Percentiles rank a stretch among this genome's conserved stretches.
These are phyloP conservation scores for Drosophila pandora DNA, from an alignment of 1,140 invertebrate genomes.

Conservation along the genomic window DNA sequence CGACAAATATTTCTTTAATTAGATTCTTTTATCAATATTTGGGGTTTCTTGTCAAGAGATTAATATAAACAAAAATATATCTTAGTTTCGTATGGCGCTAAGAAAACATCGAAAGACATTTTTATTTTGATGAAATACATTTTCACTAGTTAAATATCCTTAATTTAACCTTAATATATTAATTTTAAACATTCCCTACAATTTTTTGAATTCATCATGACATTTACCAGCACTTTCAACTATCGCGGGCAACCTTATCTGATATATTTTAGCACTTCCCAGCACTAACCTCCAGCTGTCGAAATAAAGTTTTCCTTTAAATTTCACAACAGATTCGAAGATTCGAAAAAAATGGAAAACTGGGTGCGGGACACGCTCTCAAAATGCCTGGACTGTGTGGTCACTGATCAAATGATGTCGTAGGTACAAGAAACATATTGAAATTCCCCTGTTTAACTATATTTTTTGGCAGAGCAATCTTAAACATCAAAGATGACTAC, in stretches of 20 bases:
- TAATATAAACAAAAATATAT: no score
- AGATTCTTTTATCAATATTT: not conserved
- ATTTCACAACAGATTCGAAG: conserved; percentile 23
- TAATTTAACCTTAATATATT: no score
- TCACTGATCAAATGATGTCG: conserved; percentile 88
- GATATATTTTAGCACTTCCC: conserved; percentile 6
- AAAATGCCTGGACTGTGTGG: conserved; percentile 86
- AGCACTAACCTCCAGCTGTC: conserved; percentile 32
- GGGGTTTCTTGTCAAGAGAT: no score
- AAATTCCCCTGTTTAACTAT: not conserved
- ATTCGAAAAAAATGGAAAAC: conserved; percentile 63
- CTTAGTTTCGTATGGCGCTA: no score
- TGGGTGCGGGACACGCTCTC: conserved; percentile 73
- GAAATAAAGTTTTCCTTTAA: conserved; percentile 2
- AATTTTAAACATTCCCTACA: no score
- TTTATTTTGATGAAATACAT: no score
- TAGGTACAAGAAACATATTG: conserved; percentile 71
- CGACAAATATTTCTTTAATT: not conserved
- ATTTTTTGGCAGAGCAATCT: conserved; percentile 85
- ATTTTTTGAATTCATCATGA: not conserved
- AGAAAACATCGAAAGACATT: no score
- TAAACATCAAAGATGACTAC: conserved; percentile 87
- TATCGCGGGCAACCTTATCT: not conserved
- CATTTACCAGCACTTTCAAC: not conserved
- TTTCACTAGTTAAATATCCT: no score